These are phyloP conservation scores for Perca fluviatilis DNA, from an alignment of 2,113 vertebrate species.

Conservation along the genomic window DNA sequence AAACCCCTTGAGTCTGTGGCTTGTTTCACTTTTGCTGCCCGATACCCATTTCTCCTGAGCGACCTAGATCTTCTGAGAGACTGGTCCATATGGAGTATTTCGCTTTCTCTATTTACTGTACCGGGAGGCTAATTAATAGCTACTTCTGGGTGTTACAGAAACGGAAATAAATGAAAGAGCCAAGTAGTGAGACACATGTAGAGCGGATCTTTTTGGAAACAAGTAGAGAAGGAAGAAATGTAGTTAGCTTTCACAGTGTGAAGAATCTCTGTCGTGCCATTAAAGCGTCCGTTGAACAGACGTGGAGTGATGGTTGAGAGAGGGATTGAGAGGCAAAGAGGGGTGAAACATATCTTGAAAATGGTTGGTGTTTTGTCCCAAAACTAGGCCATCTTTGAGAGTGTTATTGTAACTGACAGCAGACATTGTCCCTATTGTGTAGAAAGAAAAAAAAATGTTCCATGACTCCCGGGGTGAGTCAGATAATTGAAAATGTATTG, in stretches of 20 bases:
- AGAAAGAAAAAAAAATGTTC: not conserved
- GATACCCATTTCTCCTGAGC: too few species aligned
- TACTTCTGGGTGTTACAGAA: too few species aligned
- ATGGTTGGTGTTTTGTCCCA: constrained; percentile 41
- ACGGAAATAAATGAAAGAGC: too few species aligned
- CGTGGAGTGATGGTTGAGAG: not conserved
- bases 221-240: not conserved
- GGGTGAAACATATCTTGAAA: not conserved
- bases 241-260: not conserved
- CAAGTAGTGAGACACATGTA: not conserved
- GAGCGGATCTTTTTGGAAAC: not conserved
- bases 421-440: constrained; percentile 33
- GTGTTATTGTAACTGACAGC: constrained; percentile 42
- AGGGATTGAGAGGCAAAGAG: not conserved
- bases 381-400: constrained; percentile 31
- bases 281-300: not conserved
- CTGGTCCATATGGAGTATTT: too few species aligned
- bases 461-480: not conserved
- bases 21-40: too few species aligned
- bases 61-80: too few species aligned
- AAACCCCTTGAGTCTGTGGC: too few species aligned
- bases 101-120: too few species aligned
- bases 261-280: not conserved
- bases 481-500: constrained; percentile 39
- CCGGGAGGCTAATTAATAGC: too few species aligned